phyloP scores from a whole-genome alignment of 2,113 vertebrate species.

The Centropus unirufus region DNA sequence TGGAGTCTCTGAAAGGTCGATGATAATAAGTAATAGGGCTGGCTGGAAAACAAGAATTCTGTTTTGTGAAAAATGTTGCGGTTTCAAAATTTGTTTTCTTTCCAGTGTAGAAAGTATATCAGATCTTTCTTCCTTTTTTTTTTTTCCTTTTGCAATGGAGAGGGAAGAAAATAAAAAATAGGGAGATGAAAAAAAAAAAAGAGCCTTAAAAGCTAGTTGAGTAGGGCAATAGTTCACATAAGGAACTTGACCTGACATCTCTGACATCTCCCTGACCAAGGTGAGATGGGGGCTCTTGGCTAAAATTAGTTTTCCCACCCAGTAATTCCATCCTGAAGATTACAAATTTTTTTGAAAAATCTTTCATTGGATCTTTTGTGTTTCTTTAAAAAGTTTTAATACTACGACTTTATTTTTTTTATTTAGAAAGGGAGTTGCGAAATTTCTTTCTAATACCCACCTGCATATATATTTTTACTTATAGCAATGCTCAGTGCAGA shows the following conservation, averaged over 20 bases:
- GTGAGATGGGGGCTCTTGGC: neutral
- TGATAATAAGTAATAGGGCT: slow-evolving; percentile 63
- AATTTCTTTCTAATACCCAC: neutral
- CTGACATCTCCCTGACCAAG: neutral
- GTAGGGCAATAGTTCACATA: neutral
- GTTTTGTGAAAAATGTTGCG: slow-evolving; percentile 55
- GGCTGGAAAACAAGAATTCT: slow-evolving; percentile 58
- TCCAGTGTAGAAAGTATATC: slow-evolving; percentile 50
- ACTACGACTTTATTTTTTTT: neutral
- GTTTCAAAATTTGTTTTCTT: slow-evolving; percentile 67
- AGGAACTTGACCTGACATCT: neutral
- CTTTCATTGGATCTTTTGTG: neutral
- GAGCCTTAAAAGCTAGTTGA: neutral
- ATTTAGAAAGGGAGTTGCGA: neutral
- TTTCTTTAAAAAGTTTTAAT: neutral
- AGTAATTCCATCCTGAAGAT: neutral
- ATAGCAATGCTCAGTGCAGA: neutral
- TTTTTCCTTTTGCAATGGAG: neutral
- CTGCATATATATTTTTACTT: neutral
- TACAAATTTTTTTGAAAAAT: neutral
- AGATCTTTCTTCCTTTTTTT: neutral
- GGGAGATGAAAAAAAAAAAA: neutral
- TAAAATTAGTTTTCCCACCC: neutral
- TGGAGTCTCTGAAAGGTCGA: slow-evolving; percentile 54
- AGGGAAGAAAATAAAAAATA: slow-evolving; percentile 1